A percentile compares a stretch with the other conserved stretches of the same genome.
Evolutionary conservation across 2,797 vertebrate species (phyloP).

Genomic region (Lycodopsis pacificus): DNA sequence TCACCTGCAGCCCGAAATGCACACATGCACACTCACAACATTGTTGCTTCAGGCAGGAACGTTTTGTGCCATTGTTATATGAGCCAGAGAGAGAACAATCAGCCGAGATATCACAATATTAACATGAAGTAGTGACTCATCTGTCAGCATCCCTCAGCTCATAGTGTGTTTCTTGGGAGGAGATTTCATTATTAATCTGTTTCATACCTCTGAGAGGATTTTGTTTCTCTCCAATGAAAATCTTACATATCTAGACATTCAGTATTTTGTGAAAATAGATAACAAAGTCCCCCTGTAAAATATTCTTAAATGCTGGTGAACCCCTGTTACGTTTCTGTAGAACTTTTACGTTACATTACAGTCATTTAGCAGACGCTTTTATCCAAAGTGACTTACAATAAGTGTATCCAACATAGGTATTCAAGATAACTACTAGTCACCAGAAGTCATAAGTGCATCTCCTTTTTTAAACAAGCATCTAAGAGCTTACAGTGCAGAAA

Average conservation of each 20-base stretch:
- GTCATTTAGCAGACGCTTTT: too few species aligned
- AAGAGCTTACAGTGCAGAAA: too few species aligned
- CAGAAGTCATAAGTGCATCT: too few species aligned
- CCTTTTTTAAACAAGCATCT: too few species aligned
- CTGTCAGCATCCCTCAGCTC: constrained; percentile 18
- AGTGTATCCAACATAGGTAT: too few species aligned
- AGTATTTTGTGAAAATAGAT: not conserved
- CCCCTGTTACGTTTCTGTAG: not conserved
- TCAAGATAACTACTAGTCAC: too few species aligned
- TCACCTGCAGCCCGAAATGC: constrained; percentile 28
- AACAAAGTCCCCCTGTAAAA: not conserved
- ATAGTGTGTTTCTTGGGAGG: constrained; percentile 24
- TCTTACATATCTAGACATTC: constrained; percentile 19
- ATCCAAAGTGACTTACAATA: too few species aligned
- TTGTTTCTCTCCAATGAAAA: too few species aligned
- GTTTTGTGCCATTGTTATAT: constrained; percentile 42
- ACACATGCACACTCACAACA: not conserved
- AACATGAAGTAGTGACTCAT: constrained; percentile 38
- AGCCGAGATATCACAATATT: constrained; percentile 51
- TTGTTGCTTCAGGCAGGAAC: constrained; percentile 6
- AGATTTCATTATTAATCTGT: constrained; percentile 49
- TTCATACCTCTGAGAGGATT: constrained; percentile 17
- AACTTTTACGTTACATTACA: not conserved
- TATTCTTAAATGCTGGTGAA: constrained; percentile 1
- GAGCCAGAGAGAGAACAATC: constrained; percentile 39